Evolutionary conservation across 2,113 vertebrate genomes (phyloP).

Genomic region (Campylomormyrus tamandua): DNA sequence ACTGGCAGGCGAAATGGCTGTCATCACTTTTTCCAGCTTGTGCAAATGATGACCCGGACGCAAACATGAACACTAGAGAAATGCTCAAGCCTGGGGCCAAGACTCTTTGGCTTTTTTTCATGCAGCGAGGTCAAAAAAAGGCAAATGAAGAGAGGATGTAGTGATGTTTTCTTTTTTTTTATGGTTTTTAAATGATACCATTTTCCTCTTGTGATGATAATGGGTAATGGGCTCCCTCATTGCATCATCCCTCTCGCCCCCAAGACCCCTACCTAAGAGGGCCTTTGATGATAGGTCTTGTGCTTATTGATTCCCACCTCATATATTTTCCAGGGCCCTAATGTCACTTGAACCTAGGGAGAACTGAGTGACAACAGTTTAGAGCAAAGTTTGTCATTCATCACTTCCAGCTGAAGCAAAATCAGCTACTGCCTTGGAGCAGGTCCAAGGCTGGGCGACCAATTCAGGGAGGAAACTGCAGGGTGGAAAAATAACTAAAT

Average conservation of each 20-base stretch:
- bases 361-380: neutral
- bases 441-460: neutral
- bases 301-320: constrained; percentile 6
- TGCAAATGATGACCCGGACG: neutral
- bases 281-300: neutral
- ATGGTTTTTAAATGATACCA: neutral
- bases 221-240: neutral
- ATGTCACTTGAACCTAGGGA: constrained; percentile 22
- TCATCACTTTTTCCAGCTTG: neutral
- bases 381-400: neutral
- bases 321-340: constrained; percentile 6
- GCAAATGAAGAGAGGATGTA: neutral
- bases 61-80: neutral
- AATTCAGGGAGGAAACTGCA: neutral
- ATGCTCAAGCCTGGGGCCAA: neutral
- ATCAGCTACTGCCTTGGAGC: constrained; percentile 1
- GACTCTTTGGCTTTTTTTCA: neutral
- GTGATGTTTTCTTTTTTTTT: neutral
- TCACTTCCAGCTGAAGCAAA: neutral
- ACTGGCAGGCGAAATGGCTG: neutral
- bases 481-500: neutral
- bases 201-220: neutral
- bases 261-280: neutral
- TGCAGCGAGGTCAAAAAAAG: neutral
- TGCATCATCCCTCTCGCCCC: neutral